Evolutionary conservation across 2,113 vertebrate genomes (phyloP), one percentile per base, ranked within the genome.

Genomic region (Pyrgilauda ruficollis): DNA sequence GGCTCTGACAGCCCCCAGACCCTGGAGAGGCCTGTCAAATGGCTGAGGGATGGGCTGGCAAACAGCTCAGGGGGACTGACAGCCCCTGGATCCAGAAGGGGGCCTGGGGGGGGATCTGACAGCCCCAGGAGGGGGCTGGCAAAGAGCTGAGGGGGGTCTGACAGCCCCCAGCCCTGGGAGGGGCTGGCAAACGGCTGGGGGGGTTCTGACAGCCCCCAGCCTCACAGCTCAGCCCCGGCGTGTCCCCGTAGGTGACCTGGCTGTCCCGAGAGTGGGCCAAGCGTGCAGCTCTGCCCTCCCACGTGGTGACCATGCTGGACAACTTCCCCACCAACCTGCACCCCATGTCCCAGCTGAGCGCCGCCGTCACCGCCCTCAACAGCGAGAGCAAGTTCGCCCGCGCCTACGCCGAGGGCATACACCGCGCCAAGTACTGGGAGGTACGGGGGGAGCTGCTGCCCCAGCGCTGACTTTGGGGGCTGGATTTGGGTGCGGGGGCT

Each of bases 221-320:
- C 56, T 33, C 47, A 0, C 27, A 0, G 49, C 49, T 84, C 81
- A 84, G 56, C 80, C 59, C 56, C 3, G 41, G 1, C 0, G 28
- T 2, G 22, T 63, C 67, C 68, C 58, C 27, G 5, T 75, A 99
- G 99, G 99, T 98, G 44, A 99, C 69, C 92, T 99, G 99, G 99
- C 93, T 99, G 81, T 99, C 99, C 62, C 98, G 98, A 76, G 99
- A 99, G 77, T 99, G 99, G 99, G 99, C 99, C 4, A 99, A 99
- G 84, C 98, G 99, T 2, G 99, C 99, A 0, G 99, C 99, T 4
- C 98, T 99, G 69, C 99, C 99, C 77, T 99, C 99, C 19, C 99
- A 99, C 11, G 99, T 99, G 62, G 99, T 99, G 96, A 99, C 99
- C 92, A 99, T 99, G 99, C 89, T 99, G 97, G 99, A 99, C 97